Percentiles rank a stretch among this genome's conserved stretches.
These are phyloP conservation scores for Ptyas mucosa DNA, from an alignment of 2,113 vertebrate genomes.

Conservation along the genomic window DNA sequence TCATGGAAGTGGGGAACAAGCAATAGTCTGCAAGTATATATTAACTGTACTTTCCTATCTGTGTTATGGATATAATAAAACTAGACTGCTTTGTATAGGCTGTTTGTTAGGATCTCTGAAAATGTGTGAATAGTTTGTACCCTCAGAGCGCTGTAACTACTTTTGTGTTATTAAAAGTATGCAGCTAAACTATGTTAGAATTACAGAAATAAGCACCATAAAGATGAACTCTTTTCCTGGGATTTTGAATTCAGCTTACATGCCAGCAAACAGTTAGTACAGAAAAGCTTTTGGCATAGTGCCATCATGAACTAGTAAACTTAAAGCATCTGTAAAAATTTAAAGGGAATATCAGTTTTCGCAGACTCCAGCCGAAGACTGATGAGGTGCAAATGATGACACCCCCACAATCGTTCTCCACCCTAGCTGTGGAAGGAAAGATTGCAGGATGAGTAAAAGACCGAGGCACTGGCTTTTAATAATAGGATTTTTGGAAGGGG, in stretches of 20 bases:
- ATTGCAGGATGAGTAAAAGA: conserved; percentile 69
- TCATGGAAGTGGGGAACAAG: not conserved
- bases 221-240: conserved; percentile 69
- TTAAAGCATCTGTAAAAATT: conserved; percentile 87
- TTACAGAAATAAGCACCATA: conserved; percentile 71
- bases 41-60: not conserved
- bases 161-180: not conserved
- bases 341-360: conserved; percentile 82
- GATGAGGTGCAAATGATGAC: conserved; percentile 85
- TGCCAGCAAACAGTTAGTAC: conserved; percentile 80
- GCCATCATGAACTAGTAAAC: conserved; percentile 83
- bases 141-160: not conserved
- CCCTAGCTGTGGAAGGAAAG: conserved; percentile 74
- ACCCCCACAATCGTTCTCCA: conserved; percentile 71
- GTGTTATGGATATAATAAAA: not conserved
- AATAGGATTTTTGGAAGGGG: conserved; percentile 41
- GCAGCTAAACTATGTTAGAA: conserved; percentile 30
- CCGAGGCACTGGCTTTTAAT: conserved; percentile 64
- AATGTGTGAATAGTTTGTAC: not conserved
- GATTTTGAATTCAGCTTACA: conserved; percentile 78
- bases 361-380: conserved; percentile 76
- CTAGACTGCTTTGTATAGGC: conserved; percentile 12
- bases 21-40: not conserved
- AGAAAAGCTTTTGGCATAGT: conserved; percentile 81
- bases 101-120: not conserved